These are phyloP conservation scores for Sitophilus oryzae DNA, from an alignment of 1,140 invertebrate species.

Conservation along the genomic window DNA sequence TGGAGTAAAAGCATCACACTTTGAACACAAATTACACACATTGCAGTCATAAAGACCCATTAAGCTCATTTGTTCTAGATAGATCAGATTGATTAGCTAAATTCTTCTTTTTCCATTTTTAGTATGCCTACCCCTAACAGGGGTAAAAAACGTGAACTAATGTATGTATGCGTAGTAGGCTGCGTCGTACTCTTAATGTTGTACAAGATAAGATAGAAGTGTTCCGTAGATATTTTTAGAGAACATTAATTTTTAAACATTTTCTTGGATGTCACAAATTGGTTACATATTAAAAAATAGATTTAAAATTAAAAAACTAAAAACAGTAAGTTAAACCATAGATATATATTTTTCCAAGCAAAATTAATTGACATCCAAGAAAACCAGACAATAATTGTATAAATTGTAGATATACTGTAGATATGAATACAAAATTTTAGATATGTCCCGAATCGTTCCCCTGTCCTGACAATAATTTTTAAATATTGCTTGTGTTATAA, in stretches of 20 bases:
- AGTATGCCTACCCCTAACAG: conserved; percentile 44
- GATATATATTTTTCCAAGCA: neutral
- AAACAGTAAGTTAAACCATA: too few species aligned
- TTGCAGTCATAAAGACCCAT: too few species aligned
- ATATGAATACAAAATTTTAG: neutral
- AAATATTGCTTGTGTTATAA: neutral
- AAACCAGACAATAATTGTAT: neutral
- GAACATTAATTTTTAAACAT: neutral
- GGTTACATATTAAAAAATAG: too few species aligned
- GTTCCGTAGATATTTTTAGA: conserved; percentile 5
- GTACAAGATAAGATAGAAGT: conserved; percentile 43
- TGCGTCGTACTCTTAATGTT: conserved; percentile 43
- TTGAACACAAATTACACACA: too few species aligned
- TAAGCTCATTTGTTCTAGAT: too few species aligned
- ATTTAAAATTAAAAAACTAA: too few species aligned
- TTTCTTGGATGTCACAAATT: neutral
- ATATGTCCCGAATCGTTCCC: neutral
- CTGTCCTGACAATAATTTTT: neutral
- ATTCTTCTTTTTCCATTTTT: conserved; percentile 37
- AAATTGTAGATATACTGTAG: conserved; percentile 2
- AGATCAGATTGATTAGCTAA: conserved; percentile 18
- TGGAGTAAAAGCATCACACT: too few species aligned
- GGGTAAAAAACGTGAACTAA: conserved; percentile 45
- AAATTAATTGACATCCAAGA: neutral
- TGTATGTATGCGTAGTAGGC: conserved; percentile 46